phyloP scores from a whole-genome alignment of 2,888 invertebrate genomes.

The Galerucella calmariensis region DNA sequence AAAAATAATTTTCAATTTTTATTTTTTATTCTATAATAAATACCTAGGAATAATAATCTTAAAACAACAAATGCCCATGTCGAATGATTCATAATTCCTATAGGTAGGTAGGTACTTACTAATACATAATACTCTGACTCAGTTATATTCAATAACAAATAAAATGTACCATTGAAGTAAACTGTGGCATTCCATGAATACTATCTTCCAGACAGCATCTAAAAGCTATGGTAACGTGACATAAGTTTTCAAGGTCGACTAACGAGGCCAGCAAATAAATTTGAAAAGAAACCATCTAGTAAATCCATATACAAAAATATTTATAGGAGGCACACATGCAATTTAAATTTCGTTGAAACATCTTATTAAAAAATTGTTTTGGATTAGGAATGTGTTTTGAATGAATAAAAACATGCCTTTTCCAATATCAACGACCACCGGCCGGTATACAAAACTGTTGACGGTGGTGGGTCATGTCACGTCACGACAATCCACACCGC shows the following conservation, averaged over 20 bases:
- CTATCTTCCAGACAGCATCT: conserved; percentile 15
- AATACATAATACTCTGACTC: neutral
- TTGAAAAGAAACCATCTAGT: conserved; percentile 42
- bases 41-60: neutral
- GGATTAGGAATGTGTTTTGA: neutral
- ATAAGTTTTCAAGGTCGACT: conserved; percentile 60
- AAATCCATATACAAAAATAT: conserved; percentile 47
- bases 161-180: conserved; percentile 18
- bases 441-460: conserved; percentile 37
- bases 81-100: neutral
- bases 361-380: neutral
- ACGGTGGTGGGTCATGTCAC: conserved; percentile 3
- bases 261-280: conserved; percentile 56
- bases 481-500: conserved; percentile 22
- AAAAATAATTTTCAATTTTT: neutral
- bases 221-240: conserved; percentile 49
- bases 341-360: neutral
- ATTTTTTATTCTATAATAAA: no score
- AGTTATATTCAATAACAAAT: conserved; percentile 2
- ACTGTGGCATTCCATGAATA: conserved; percentile 15
- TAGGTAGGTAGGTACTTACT: neutral
- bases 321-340: neutral
- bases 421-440: conserved; percentile 43
- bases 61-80: neutral
- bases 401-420: neutral